phyloP scores from a whole-genome alignment of 1,140 invertebrate species.

The Leptopilina boulardi region DNA sequence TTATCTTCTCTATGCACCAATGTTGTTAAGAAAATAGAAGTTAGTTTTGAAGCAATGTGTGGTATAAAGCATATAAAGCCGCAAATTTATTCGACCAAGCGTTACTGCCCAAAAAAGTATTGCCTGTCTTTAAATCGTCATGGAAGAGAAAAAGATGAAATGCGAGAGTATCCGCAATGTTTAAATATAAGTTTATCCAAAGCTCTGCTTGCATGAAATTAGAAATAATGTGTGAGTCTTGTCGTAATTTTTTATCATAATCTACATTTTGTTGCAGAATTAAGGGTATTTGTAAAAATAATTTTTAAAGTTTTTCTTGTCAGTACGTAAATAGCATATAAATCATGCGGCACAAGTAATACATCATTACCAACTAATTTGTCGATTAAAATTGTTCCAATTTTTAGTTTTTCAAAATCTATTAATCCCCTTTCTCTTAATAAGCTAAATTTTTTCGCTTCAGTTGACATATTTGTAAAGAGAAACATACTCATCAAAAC shows the following conservation, averaged over 20 bases:
- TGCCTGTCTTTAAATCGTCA: background rate
- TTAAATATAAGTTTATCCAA: background rate
- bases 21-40: slow-evolving; percentile 40
- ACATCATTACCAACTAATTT: slow-evolving; percentile 27
- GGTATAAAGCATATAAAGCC: slow-evolving; percentile 34
- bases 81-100: slow-evolving; percentile 36
- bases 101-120: slow-evolving; percentile 31
- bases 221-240: background rate
- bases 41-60: slow-evolving; percentile 32
- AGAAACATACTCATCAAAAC: slow-evolving; percentile 40
- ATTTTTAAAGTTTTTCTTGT: background rate
- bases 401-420: slow-evolving; percentile 28
- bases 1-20: slow-evolving; percentile 32
- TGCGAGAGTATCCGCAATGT: background rate
- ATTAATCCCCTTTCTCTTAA: slow-evolving; percentile 26
- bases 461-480: slow-evolving; percentile 39
- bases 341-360: background rate
- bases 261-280: background rate
- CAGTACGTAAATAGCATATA: background rate
- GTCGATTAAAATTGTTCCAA: slow-evolving; percentile 13
- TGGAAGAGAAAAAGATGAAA: background rate
- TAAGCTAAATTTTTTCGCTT: slow-evolving; percentile 40
- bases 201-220: background rate
- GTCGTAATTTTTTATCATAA: background rate
- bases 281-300: background rate